Evolutionary conservation across 2,888 invertebrate genomes (phyloP).

Genomic region (Clanis bilineata): DNA sequence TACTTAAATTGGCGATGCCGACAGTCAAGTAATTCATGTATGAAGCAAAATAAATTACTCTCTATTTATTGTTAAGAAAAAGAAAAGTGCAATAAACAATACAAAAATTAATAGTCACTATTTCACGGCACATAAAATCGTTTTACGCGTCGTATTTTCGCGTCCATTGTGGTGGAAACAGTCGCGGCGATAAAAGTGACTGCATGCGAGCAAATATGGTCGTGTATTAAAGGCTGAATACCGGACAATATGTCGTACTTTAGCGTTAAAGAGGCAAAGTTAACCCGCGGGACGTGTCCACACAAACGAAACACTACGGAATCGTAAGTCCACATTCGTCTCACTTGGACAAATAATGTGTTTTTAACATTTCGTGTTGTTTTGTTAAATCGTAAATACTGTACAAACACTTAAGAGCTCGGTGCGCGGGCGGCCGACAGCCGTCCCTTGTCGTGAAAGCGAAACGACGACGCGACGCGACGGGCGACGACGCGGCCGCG

Average conservation of each 20-base stretch:
- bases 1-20: background rate
- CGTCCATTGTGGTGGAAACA: conserved; percentile 48
- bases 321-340: conserved; percentile 79
- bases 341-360: conserved; percentile 80
- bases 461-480: too few species aligned
- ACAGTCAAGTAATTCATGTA: background rate
- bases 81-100: conserved; percentile 5
- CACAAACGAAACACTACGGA: conserved; percentile 73
- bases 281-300: conserved; percentile 70
- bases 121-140: conserved; percentile 66
- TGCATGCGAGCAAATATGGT: conserved; percentile 59
- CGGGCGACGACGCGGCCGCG: too few species aligned
- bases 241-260: conserved; percentile 73
- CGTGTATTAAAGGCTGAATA: conserved; percentile 62
- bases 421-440: conserved; percentile 33
- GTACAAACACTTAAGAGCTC: conserved; percentile 61
- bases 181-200: conserved; percentile 16
- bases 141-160: conserved; percentile 48
- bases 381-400: conserved; percentile 82
- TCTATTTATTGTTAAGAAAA: conserved; percentile 8
- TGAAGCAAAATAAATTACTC: background rate
- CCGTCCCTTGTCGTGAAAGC: conserved; percentile 60
- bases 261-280: conserved; percentile 66
- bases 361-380: conserved; percentile 82
- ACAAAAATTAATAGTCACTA: conserved; percentile 33